A percentile compares a stretch with the other conserved stretches of the same genome.
Conservation (phyloP, 2,888 invertebrate species). For the Lysandra coridon region DNA sequence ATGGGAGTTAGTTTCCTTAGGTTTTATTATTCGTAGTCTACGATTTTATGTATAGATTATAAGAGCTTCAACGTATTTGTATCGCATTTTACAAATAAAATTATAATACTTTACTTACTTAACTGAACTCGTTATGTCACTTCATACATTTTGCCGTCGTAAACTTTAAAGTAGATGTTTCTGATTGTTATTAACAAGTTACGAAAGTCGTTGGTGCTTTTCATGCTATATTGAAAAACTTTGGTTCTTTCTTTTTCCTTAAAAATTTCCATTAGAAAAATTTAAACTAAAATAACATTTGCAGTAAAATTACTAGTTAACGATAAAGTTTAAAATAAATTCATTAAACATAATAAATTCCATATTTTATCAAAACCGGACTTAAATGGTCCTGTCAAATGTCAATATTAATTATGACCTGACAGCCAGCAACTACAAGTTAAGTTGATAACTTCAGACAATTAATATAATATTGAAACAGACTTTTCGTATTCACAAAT, state of each 20-base stretch:
- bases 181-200: background rate
- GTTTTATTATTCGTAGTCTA: too few relatives aligned
- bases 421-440: slow-evolving; percentile 4
- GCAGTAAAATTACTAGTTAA: background rate
- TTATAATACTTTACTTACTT: background rate
- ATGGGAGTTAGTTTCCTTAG: too few relatives aligned
- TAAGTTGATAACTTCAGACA: background rate
- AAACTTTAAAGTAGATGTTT: background rate
- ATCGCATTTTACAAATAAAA: background rate
- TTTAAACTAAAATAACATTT: background rate
- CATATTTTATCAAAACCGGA: slow-evolving; percentile 26
- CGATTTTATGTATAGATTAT: background rate
- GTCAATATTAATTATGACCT: slow-evolving; percentile 21
- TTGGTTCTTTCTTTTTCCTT: too few relatives aligned
- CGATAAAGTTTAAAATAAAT: slow-evolving; percentile 1
- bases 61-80: background rate
- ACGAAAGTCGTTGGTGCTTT: background rate
- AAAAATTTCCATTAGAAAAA: too few relatives aligned
- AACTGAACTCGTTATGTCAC: background rate
- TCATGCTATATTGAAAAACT: background rate
- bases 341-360: slow-evolving; percentile 4
- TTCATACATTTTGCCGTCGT: background rate
- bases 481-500: background rate
- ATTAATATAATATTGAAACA: background rate
- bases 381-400: slow-evolving; percentile 25